Base-by-base conservation (phyloP, 2,113 vertebrate genomes). In the Baryphthengus martii region DNA sequence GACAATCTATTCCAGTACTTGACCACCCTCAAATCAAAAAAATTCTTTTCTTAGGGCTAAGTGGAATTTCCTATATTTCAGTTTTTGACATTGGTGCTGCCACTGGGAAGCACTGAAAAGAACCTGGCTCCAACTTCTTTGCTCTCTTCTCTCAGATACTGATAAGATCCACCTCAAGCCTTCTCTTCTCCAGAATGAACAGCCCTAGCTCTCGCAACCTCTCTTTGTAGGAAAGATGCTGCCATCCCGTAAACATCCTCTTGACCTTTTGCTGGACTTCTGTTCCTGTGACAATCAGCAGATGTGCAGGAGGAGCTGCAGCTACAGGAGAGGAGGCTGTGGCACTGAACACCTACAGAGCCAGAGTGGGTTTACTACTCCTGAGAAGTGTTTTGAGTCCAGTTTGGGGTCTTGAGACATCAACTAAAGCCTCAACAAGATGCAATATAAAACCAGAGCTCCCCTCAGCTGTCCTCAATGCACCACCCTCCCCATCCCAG, bases 81-180 rank as follows among this genome's bases (percentile, higher is more conserved):
- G 7, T 1, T 56, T 93, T 17, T 67, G 42, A 7, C n/a, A 1
- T 19, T 44, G 5, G 11, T 61, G 10, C 29, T 90, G 62, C 9
- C 19, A 4, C 12, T 14, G 33, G 19, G 9, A 8, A 50, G 10
- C 17, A 3, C 11, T 24, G 28, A 45, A 40, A 84, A 88, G 39
- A 78, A 18, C 28, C 56, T 50, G 61, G 47, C 9, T 42, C 35
- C 1, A 0, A 8, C 11, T 61, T 23, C 25, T 49, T 42, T 6
- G 0, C 17, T 17, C 10, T 12, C 12, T 73, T 17, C 18, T 47
- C 6, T 17, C 73, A 40, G 66, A 5, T 5, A 6, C 2, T 3
- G 17, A 2, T 26, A 21, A 52, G 26, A 10, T 17, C 23, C n/a
- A 16, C 31, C 13, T 6, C 1, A 2, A 77, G 9, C 39, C 6